Evolutionary conservation across 2,797 vertebrate species (phyloP), one percentile per base, ranked within the genome.

Genomic region (Prionace glauca): DNA sequence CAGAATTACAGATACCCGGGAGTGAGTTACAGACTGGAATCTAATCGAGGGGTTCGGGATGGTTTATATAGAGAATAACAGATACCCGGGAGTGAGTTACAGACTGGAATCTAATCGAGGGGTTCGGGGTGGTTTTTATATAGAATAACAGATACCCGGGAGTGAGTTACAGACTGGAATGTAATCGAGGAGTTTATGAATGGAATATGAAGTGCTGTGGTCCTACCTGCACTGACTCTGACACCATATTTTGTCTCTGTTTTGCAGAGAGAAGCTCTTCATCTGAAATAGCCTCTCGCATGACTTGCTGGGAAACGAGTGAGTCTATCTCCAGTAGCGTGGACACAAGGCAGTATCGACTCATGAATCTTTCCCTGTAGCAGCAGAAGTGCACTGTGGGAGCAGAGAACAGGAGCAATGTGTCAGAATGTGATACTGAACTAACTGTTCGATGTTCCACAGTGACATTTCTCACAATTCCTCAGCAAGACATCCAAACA

Each of bases 281-380:
- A 97, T 99, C 99, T 94, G 98, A 98, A 97, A 99, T 99, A 95
- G 99, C 99, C 97, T 99, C 99, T 96, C 99, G 98, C 96, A 99
- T 97, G 96, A 98, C 98, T 97, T 99, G 99, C 97, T 99, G 99
- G 97, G 98, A 99, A 97, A 99, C 99, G 96, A 99, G 98, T 96
- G 98, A 98, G 96, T 99, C 99, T 97, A 99, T 98, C 97, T 99
- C 99, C 96, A 99, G 97, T 96, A 99, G 98, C 95, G 99, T 99
- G 97, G 99, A 99, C 97, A 99, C 98, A 90, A 98, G 98, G 97
- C 99, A 99, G 98, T 99, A 99, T 96, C 99, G 98, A 96, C 98
- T 98, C 98, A 99, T 99, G 97, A 99, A 99, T 97, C 98, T 99
- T 97, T 99, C 99, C 96, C 98, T 99, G 98, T 99, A 99, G 96